Evolutionary conservation across 2,113 vertebrate genomes (phyloP), one percentile per base, ranked within the genome.

Genomic region (Elachura formosa): DNA sequence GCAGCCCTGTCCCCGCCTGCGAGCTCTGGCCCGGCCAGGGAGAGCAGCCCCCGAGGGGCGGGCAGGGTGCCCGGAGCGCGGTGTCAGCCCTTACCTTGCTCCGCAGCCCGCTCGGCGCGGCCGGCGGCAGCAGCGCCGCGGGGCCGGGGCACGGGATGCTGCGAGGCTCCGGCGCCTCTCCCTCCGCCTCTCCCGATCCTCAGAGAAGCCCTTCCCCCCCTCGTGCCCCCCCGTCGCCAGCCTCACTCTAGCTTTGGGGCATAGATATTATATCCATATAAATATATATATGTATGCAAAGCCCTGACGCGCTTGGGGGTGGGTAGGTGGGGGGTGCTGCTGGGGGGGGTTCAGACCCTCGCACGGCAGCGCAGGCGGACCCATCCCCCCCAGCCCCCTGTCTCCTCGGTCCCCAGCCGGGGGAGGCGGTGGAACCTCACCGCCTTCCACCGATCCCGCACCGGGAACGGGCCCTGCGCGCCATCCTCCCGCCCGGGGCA

Each of bases 51-150:
- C 63, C 23, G 38, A 38, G 21, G 25, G 25, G 26, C 23, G 5
- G 33, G 48, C 64, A 26, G 84, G 36, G 31, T 56, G 11, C 58
- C 41, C 58, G 58, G 66, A 36, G 58, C 31, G 58, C 58, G 18
- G 71, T 61, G 92, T 41, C 94, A 92, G 82, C 79, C 33, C 93
- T 94, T 90, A 88, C 95, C 96, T 93, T 68, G 75, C 66, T 71
- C 56, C 75, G 6, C 74, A 15, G 19, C 33, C 51, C 85, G 48
- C 40, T 64, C 56, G 58, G 38, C 68, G 59, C 41, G 52, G 6
- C 74, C 84, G 73, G 86, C 74, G 59, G 73, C 63, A 29, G 85
- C 20, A 46, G 79, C 90, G 29, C 69, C 69, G 69, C 41, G 48
- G 85, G 54, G 75, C 80, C 67, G 45, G 84, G 66, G 81, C 84